Evolutionary conservation across 1,140 invertebrate species (phyloP), one percentile per base, ranked within the genome.

Genomic region (Cyphomyrmex costatus): DNA sequence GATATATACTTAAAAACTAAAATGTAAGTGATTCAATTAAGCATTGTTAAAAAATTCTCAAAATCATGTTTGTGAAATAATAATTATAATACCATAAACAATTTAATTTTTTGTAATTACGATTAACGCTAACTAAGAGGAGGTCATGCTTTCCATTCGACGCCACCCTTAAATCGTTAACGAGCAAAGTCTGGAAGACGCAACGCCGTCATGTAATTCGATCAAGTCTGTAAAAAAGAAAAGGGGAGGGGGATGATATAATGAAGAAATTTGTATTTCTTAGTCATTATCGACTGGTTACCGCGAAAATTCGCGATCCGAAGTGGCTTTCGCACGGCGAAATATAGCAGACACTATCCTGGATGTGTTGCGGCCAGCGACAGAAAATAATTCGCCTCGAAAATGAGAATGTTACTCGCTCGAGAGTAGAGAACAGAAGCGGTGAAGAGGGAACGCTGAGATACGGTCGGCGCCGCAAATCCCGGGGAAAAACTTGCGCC

Each of bases 191-290:
- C 63, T 53, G 21, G n/a, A 24, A 33, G 24, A 36, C 8, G 30
- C 30, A 66, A 33, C 33, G 42, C 33, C 27, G 16, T 68, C 8
- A 12, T 10, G 46, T 80, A 80, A 80, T 16, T 70, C 33, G 77
- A 79, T 79, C n/a, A 4, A 80, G 4, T n/a, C 51, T 21, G 46
- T n/a, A 7, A 79, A 51, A 27, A 79, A 16, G 27, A 46, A 2
- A 3, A 21, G 3, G 2, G 65, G 7, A 3, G 36, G 36, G 6
- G 8, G 14, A 4, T 14, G 4, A 24, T 49, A 46, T 77, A 79
- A 79, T 36, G 46, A 68, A 68, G 30, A 80, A 70, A 80, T 80
- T 68, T 68, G 77, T 36, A 46, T 80, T 80, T 70, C 63, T 79
- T 80, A 80, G 16, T 70, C 51, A 70, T 80, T 80, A 80, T 80